A percentile compares a stretch with the other conserved stretches of the same genome.
phyloP scores from a whole-genome alignment of 30 jellyfish, hydroid and myxozoan species.

The Morbakka virulenta region DNA sequence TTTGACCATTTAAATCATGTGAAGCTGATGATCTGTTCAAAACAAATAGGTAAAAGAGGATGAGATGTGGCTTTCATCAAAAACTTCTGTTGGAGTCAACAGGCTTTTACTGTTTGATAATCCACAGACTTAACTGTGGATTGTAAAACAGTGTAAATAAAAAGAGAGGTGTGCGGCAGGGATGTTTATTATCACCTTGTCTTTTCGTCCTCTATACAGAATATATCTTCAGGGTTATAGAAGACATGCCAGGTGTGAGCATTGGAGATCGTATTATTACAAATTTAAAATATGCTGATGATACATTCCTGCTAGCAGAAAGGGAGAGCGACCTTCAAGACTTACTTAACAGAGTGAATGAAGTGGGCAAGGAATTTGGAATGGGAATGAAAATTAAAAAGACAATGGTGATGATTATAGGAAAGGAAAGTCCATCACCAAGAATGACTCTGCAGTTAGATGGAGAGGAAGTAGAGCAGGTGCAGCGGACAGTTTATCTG shows the following conservation, averaged over 20 bases:
- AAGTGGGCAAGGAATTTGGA: background rate
- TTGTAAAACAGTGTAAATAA: background rate
- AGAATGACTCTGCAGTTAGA: too few species aligned
- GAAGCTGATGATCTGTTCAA: too few species aligned
- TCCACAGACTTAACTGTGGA: background rate
- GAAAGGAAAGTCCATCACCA: background rate
- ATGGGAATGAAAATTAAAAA: background rate
- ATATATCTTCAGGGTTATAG: background rate
- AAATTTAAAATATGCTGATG: slow-evolving; percentile 31
- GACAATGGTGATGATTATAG: background rate
- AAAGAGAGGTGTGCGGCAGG: slow-evolving; percentile 12
- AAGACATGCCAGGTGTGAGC: background rate
- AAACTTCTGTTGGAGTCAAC: too few species aligned
- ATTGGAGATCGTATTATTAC: slow-evolving; percentile 4
- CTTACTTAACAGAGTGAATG: too few species aligned
- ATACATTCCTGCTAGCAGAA: slow-evolving; percentile 19
- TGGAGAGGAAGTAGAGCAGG: too few species aligned
- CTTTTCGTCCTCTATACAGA: too few species aligned
- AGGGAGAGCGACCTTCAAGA: too few species aligned
- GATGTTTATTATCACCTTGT: slow-evolving; percentile 14
- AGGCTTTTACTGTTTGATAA: background rate
- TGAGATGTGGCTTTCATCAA: too few species aligned
- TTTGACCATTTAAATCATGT: background rate
- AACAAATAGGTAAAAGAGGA: too few species aligned
- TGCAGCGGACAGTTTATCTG: too few species aligned